These are phyloP conservation scores for Mycetomoellerius zeteki DNA, from an alignment of 1,140 invertebrate species.

Conservation along the genomic window DNA sequence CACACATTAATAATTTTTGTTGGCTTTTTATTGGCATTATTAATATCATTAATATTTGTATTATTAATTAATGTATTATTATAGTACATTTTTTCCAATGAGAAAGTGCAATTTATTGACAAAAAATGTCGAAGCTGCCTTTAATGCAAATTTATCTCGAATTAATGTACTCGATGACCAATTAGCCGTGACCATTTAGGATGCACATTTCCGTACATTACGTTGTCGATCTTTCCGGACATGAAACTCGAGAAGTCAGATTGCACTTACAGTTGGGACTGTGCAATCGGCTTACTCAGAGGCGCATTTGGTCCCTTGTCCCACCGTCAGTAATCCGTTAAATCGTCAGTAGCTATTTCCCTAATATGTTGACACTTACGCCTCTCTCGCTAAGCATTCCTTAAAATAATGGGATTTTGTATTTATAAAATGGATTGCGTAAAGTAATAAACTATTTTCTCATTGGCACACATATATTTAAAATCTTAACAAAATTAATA, in stretches of 20 bases:
- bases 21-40: no score
- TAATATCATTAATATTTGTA: no score
- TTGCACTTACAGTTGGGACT: slow-evolving; percentile 15
- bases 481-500: slow-evolving; percentile 8
- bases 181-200: slow-evolving; percentile 35
- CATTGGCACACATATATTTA: not conserved
- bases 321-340: slow-evolving; percentile 19
- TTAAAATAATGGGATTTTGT: not conserved
- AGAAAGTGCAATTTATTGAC: slow-evolving; percentile 67
- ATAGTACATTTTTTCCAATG: not conserved
- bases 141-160: slow-evolving; percentile 76
- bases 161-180: slow-evolving; percentile 67
- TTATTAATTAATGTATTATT: slow-evolving; percentile 34
- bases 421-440: not conserved
- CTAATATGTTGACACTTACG: slow-evolving; percentile 16
- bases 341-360: slow-evolving; percentile 39
- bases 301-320: slow-evolving; percentile 2
- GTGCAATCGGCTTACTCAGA: slow-evolving; percentile 31
- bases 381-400: not conserved
- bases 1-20: no score
- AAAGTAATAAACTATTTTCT: not conserved
- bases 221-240: slow-evolving; percentile 41
- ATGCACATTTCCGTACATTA: slow-evolving; percentile 66
- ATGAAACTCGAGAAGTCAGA: slow-evolving; percentile 32
- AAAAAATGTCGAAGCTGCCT: slow-evolving; percentile 63